phyloP scores from a whole-genome alignment of 2,888 invertebrate species.

The Diabrotica balteata region DNA sequence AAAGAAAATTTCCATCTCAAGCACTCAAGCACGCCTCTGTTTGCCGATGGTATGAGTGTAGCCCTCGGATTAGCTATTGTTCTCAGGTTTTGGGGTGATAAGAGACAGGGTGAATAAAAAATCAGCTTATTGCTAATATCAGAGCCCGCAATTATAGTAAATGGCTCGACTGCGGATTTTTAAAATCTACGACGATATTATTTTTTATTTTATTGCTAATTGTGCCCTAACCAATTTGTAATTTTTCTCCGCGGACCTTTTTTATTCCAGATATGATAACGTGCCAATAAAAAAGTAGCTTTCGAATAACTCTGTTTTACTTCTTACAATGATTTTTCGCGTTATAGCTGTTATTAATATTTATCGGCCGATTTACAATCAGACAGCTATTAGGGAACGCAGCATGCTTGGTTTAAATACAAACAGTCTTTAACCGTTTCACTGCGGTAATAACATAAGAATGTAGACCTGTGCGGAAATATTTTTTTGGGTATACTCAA shows the following conservation, averaged over 20 bases:
- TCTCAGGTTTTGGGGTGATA: slow-evolving; percentile 58
- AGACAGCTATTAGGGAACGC: too few relatives aligned
- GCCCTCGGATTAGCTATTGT: slow-evolving; percentile 59
- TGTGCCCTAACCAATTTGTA: slow-evolving; percentile 45
- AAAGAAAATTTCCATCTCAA: slow-evolving; percentile 3
- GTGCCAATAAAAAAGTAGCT: slow-evolving; percentile 6
- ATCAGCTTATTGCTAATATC: slow-evolving; percentile 64
- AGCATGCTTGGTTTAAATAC: too few relatives aligned
- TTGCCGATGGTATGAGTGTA: slow-evolving; percentile 37
- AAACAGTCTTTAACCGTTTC: too few relatives aligned
- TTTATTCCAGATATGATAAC: slow-evolving; percentile 20
- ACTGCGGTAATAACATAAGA: too few relatives aligned
- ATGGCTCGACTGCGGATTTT: slow-evolving; percentile 53
- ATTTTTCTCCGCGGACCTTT: slow-evolving; percentile 30
- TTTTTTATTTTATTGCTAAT: slow-evolving; percentile 58
- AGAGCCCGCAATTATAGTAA: slow-evolving; percentile 60
- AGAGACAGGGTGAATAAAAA: slow-evolving; percentile 62
- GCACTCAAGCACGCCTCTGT: slow-evolving; percentile 27
- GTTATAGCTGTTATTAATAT: too few relatives aligned
- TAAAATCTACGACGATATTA: slow-evolving; percentile 52
- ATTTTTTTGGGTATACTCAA: too few relatives aligned
- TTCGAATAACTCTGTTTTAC: too few relatives aligned
- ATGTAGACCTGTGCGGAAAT: too few relatives aligned
- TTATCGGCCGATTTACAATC: too few relatives aligned
- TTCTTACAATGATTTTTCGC: too few relatives aligned